Conservation (phyloP, 2,113 vertebrate genomes). For the Xiphophorus hellerii region DNA sequence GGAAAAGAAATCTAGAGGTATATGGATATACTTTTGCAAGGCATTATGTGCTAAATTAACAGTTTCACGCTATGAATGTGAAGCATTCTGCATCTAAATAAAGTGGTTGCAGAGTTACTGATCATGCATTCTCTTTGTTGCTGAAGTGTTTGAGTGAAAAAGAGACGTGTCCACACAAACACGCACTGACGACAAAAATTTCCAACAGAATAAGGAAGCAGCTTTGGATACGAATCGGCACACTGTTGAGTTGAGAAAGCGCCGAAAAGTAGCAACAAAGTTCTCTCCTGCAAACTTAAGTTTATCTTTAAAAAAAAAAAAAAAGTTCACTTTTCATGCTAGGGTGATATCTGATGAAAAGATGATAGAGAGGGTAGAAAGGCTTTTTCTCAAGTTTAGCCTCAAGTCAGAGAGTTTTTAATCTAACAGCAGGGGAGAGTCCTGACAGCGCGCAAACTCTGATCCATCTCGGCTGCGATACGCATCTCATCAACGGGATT, state of each 20-base stretch:
- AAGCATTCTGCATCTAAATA: background rate
- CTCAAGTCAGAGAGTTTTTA: constrained; percentile 13
- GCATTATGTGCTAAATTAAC: too few relatives aligned
- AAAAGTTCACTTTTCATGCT: constrained; percentile 12
- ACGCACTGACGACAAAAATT: background rate
- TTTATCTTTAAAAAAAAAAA: background rate
- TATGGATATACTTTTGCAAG: too few relatives aligned
- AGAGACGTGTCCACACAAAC: background rate
- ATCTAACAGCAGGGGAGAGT: constrained; percentile 16
- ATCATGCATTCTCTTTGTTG: constrained; percentile 1
- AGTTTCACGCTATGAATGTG: background rate
- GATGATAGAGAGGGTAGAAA: background rate
- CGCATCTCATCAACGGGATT: constrained; percentile 49
- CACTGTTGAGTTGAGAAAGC: background rate
- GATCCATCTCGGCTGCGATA: constrained; percentile 31
- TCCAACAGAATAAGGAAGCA: background rate
- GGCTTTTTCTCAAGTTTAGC: constrained; percentile 8
- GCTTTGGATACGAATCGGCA: background rate
- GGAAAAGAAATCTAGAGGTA: too few relatives aligned
- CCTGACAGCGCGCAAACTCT: constrained; percentile 6
- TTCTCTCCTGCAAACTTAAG: background rate
- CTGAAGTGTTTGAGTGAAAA: background rate
- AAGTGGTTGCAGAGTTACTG: background rate
- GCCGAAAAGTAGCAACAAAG: background rate
- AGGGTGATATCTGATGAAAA: constrained; percentile 13